Evolutionary conservation across 2,797 vertebrate genomes (phyloP), one percentile per base, ranked within the genome.

Genomic region (Tenualosa ilisha): DNA sequence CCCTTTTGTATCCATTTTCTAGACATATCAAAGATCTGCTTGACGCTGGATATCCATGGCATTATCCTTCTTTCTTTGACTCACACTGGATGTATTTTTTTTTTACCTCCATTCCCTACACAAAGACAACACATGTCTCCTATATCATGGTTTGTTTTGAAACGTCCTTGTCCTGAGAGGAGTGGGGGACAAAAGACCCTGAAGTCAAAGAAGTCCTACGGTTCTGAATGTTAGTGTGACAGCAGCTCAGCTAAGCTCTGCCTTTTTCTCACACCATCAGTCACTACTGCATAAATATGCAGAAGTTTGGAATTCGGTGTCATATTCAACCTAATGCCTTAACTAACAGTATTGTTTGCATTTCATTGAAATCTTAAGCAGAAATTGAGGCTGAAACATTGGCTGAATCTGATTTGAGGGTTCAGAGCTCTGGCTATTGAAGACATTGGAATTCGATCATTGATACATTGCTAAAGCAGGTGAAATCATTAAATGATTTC

Each of bases 311-410:
- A 8, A 79, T 46, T 79, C 6, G 12, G 72, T 22, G 43, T 79
- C 59, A 63, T n/a, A 3, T 63, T 24, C 72, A 79, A 37, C 72
- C 72, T 79, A 46, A 79, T 79, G 72, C 72, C 72, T 79, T 79
- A 79, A 79, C 72, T 46, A 40, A 79, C 37, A 79, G 72, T 46
- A 46, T 37, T 22, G 15, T 79, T 79, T 79, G 37, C 72, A 79
- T 79, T 79, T 79, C 72, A 79, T 43, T 79, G 17, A 75, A 40
- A 40, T 75, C 17, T 37, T 75, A 40, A 43, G 37, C 72, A 22
- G 40, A 79, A 46, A 79, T 43, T 68, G 13, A 79, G 43, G 37
- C 72, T 79, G 20, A 79, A 46, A 43, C 37, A 46, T 12, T 51
- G 50, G 50, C 9, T 51, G 50, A 12, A 51, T 51, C 50, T 7